Evolutionary conservation across 2,113 vertebrate species (phyloP), one percentile per base, ranked within the genome.

Genomic region (Perca flavescens): DNA sequence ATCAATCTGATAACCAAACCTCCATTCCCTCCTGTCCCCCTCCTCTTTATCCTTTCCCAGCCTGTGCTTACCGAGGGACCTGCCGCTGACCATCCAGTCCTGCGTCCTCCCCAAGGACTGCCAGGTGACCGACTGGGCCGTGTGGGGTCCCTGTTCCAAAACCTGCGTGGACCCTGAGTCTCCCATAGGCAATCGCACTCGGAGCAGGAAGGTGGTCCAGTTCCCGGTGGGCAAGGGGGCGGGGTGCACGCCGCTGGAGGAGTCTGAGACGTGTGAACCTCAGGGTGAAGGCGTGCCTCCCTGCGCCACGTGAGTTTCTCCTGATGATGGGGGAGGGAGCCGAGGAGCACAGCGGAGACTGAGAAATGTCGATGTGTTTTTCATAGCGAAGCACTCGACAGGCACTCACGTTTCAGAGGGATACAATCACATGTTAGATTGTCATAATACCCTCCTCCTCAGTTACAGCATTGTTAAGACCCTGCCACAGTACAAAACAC

Each of bases 101-200:
- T 99, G 98, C 54, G 95, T 98, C 80, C 95, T 99, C 21, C 93
- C 94, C 6, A 98, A 96, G 83, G 97, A 97, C 80, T 99, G 98
- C 86, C 95, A 96, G 83, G 84, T 98, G 71, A 96, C 96, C 0
- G 97, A 98, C 58, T 99, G 98, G 98, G 87, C 94, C 0, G 94
- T 95, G 28, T 99, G 98, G 98, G 94, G 94, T 4, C 86, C 95
- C 3, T 99, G 98, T 91, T 96, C 97, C 57, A 97, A 97, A 91
- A 93, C 94, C 1, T 99, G 98, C 84, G 71, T 88, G 2, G 95
- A 97, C 78, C 83, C 84, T 13, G 90, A 87, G 3, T 92, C 95
- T 14, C 95, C 96, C 5, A 86, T 91, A 57, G 97, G 97, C 31
- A 90, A 89, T 0, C 96, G 95, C 6, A 91, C 93, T 0, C 95